phyloP scores from a whole-genome alignment of 2,113 vertebrate genomes.

The Macquaria australasica region DNA sequence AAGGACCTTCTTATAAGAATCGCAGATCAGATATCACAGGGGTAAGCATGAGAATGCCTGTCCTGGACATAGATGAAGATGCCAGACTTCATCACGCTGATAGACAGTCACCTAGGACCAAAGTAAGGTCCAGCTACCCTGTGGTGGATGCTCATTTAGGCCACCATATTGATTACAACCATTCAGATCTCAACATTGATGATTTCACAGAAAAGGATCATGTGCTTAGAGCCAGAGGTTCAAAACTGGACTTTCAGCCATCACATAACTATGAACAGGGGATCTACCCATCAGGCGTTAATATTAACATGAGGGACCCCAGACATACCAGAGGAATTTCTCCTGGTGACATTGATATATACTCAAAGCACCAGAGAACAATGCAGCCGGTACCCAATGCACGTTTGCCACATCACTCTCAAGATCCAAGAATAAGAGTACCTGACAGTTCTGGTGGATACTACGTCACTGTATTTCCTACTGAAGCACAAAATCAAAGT shows the following conservation, averaged over 20 bases:
- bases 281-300: not conserved
- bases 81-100: slow-evolving; percentile 6
- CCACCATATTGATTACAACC: slow-evolving; percentile 44
- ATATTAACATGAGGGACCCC: slow-evolving; percentile 25
- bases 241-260: slow-evolving; percentile 28
- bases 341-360: not conserved
- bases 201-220: slow-evolving; percentile 73
- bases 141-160: slow-evolving; percentile 5
- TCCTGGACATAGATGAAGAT: slow-evolving; percentile 61
- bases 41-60: slow-evolving; percentile 56
- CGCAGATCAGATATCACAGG: slow-evolving; percentile 48
- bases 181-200: slow-evolving; percentile 77
- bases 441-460: slow-evolving; percentile 48
- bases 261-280: slow-evolving; percentile 12
- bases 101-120: slow-evolving; percentile 9
- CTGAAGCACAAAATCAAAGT: slow-evolving; percentile 47
- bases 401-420: slow-evolving; percentile 5
- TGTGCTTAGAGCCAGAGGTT: slow-evolving; percentile 65
- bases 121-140: slow-evolving; percentile 57
- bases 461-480: slow-evolving; percentile 68
- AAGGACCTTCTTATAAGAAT: slow-evolving; percentile 37
- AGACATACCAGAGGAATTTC: slow-evolving; percentile 10
- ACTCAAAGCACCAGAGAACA: not conserved
- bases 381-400: not conserved
- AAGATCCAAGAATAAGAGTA: slow-evolving; percentile 3